These are phyloP conservation scores for Stictonetta naevosa DNA, from an alignment of 2,113 vertebrate species.

Conservation along the genomic window DNA sequence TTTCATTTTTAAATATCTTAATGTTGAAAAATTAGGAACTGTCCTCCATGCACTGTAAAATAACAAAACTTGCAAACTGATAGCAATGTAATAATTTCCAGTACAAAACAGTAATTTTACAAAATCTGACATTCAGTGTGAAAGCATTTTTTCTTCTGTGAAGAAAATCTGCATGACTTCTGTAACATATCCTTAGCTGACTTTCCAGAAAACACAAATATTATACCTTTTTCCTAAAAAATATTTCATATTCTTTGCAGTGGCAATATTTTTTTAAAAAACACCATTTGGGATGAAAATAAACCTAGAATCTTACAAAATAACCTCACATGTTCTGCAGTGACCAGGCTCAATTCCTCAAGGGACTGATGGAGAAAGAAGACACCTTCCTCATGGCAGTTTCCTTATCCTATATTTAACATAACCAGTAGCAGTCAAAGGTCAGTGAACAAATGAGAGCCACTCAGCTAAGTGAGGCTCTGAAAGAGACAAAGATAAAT, in stretches of 20 bases:
- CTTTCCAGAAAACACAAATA: neutral
- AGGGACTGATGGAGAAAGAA: neutral
- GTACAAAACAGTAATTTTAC: conserved; percentile 10
- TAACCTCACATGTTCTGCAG: neutral
- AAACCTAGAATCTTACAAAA: neutral
- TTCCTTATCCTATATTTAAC: neutral
- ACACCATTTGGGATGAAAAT: neutral
- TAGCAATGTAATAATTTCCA: conserved; percentile 29
- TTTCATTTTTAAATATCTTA: conserved; percentile 15
- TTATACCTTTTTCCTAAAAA: neutral
- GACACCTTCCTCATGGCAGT: neutral
- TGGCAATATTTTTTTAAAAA: neutral
- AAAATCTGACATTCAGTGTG: neutral
- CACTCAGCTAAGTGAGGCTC: conserved; percentile 55
- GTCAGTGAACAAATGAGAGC: conserved; percentile 60
- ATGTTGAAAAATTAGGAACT: conserved; percentile 28
- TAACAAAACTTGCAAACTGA: neutral
- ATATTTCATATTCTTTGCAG: neutral
- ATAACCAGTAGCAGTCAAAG: conserved; percentile 50
- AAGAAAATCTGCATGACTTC: conserved; percentile 10
- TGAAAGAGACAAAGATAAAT: conserved; percentile 51
- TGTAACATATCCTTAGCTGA: conserved; percentile 9
- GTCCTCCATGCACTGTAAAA: conserved; percentile 30
- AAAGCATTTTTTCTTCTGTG: neutral
- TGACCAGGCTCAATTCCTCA: neutral